Percentiles rank a stretch among this genome's conserved stretches.
Evolutionary conservation across 2,113 vertebrate species (phyloP).

Genomic region (Machaerirhynchus nigripectus): DNA sequence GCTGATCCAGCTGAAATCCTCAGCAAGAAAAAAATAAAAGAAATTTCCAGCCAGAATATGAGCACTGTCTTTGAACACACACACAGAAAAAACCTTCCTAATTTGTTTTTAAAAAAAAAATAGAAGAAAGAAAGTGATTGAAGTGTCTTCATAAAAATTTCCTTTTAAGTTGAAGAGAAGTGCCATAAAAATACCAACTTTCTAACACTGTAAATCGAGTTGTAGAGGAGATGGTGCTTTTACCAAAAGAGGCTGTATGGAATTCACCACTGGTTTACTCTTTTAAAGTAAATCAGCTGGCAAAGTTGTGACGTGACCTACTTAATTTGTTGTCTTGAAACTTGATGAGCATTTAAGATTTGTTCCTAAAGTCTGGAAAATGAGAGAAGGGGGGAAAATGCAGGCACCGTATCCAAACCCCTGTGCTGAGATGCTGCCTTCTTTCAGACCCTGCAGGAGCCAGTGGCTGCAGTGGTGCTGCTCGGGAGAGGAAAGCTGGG

Average conservation of each 20-base stretch:
- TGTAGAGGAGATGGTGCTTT: background rate
- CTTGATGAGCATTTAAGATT: background rate
- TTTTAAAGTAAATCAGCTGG: constrained; percentile 14
- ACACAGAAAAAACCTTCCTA: background rate
- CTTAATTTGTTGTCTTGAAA: constrained; percentile 35
- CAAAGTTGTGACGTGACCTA: background rate
- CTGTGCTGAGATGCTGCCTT: accelerated
- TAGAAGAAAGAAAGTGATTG: background rate
- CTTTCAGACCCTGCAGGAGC: background rate
- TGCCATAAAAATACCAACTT: background rate
- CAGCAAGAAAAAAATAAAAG: background rate
- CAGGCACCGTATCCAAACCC: background rate
- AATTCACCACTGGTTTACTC: background rate
- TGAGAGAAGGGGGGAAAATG: background rate
- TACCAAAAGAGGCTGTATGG: background rate
- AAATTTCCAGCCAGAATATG: background rate
- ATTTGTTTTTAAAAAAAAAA: background rate
- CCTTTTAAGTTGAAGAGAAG: background rate
- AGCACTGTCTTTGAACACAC: constrained; percentile 1
- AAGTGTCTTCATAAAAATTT: background rate
- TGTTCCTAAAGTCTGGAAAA: background rate
- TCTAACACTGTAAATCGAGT: background rate
- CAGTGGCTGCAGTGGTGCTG: background rate
- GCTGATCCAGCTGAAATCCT: constrained; percentile 46
- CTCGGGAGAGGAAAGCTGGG: background rate